phyloP scores from a whole-genome alignment of 1,140 invertebrate species.

The Portunus trituberculatus region DNA sequence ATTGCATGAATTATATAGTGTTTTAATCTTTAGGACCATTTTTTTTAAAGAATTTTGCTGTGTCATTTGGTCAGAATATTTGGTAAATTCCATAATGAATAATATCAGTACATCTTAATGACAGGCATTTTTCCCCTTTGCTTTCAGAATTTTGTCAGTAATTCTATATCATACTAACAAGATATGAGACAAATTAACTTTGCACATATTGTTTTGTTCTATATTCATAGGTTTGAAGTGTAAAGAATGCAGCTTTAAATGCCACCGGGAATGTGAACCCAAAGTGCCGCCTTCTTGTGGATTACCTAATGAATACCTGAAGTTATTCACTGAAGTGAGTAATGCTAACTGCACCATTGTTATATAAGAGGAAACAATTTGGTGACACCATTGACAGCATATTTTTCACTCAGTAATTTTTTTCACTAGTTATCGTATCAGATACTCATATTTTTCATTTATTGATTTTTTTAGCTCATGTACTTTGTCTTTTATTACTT shows the following conservation, averaged over 20 bases:
- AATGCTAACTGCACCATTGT: background rate
- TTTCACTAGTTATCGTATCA: background rate
- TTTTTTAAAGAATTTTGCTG: too few relatives aligned
- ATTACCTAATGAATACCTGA: conserved; percentile 90
- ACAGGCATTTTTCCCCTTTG: too few relatives aligned
- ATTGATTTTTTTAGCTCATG: background rate
- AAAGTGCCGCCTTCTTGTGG: conserved; percentile 96
- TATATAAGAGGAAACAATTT: background rate
- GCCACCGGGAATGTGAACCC: conserved; percentile 93
- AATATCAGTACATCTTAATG: too few relatives aligned
- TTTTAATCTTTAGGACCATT: too few relatives aligned
- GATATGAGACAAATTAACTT: too few relatives aligned
- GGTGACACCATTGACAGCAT: too few relatives aligned
- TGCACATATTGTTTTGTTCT: background rate
- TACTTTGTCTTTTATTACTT: background rate
- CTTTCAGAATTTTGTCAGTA: too few relatives aligned
- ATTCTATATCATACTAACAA: too few relatives aligned
- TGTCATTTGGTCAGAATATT: too few relatives aligned
- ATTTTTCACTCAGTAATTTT: too few relatives aligned
- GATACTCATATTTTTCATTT: background rate
- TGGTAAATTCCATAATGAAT: too few relatives aligned
- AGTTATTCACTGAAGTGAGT: conserved; percentile 83
- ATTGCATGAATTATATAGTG: too few relatives aligned
- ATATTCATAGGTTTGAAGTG: conserved; percentile 87
- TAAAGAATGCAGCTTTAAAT: conserved; percentile 97